Evolutionary conservation across 1,140 invertebrate genomes (phyloP).

Genomic region (Leptestheria dahalacensis): DNA sequence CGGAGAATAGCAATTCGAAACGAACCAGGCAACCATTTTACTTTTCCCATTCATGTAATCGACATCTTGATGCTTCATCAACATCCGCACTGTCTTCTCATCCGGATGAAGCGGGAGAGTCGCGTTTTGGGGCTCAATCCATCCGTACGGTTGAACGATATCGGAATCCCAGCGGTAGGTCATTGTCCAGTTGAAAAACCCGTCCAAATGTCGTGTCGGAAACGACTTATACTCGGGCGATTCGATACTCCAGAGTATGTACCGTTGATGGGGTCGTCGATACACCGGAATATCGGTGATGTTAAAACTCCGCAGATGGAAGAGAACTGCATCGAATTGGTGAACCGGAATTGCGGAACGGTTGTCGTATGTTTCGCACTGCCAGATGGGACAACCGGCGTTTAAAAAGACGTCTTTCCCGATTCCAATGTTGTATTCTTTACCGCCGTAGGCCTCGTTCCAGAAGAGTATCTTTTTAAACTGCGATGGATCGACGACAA

Average conservation of each 20-base stretch:
- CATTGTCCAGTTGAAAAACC: constrained; percentile 33
- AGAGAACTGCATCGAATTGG: constrained; percentile 19
- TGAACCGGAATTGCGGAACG: constrained; percentile 2
- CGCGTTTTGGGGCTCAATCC: constrained; percentile 9
- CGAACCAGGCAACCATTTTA: constrained; percentile 29
- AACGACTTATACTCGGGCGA: constrained; percentile 10
- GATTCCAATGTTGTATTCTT: constrained; percentile 13
- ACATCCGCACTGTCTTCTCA: background rate
- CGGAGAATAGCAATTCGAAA: constrained; percentile 30
- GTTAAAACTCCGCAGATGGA: constrained; percentile 19
- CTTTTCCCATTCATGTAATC: constrained; percentile 18
- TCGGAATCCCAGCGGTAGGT: constrained; percentile 30
- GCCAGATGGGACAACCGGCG: constrained; percentile 4
- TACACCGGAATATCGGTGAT: constrained; percentile 14
- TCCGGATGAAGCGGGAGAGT: background rate
- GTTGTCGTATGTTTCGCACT: constrained; percentile 15
- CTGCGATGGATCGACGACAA: no score
- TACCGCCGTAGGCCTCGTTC: constrained; percentile 15
- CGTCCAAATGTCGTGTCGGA: constrained; percentile 13
- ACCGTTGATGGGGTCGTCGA: constrained; percentile 16
- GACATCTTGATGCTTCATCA: background rate
- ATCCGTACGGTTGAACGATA: constrained; percentile 24
- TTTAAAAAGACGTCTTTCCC: constrained; percentile 3
- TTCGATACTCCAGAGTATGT: constrained; percentile 20
- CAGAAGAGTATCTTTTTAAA: constrained; percentile 12